A percentile compares a stretch with the other conserved stretches of the same genome.
phyloP scores from a whole-genome alignment of 2,797 vertebrate species.

The Myripristis jacobus region DNA sequence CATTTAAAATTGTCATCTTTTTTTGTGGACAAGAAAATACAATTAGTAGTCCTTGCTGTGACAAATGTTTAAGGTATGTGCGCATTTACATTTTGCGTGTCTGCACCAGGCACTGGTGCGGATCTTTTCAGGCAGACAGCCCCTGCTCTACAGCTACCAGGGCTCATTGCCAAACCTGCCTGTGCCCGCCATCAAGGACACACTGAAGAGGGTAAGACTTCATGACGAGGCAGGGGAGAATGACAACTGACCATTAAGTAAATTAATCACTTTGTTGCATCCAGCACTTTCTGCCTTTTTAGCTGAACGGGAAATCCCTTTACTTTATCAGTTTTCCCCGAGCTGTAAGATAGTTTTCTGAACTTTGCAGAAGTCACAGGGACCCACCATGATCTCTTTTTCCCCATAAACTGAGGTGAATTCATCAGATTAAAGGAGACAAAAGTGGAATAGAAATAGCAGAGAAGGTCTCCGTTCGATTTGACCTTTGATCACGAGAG shows the following conservation, averaged over 20 bases:
- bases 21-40: not conserved
- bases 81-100: slow-evolving; percentile 17
- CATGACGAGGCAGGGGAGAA: slow-evolving; percentile 40
- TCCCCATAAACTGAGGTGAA: not conserved
- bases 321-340: not conserved
- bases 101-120: slow-evolving; percentile 87
- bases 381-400: not conserved
- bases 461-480: too few relatives aligned
- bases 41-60: too few relatives aligned
- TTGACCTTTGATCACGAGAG: not conserved
- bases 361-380: too few relatives aligned
- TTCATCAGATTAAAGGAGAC: slow-evolving; percentile 4
- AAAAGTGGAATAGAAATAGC: too few relatives aligned
- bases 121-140: slow-evolving; percentile 92
- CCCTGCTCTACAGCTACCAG: slow-evolving; percentile 92
- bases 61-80: not conserved
- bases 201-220: slow-evolving; percentile 86
- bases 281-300: slow-evolving; percentile 6
- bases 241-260: slow-evolving; percentile 29
- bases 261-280: slow-evolving; percentile 35
- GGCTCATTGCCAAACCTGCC: slow-evolving; percentile 90
- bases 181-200: slow-evolving; percentile 88
- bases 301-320: not conserved
- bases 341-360: too few relatives aligned
- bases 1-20: not conserved